A percentile compares a stretch with the other conserved stretches of the same genome.
These are phyloP conservation scores for Drosophila picticornis DNA, from an alignment of 2,888 invertebrate species.

Conservation along the genomic window DNA sequence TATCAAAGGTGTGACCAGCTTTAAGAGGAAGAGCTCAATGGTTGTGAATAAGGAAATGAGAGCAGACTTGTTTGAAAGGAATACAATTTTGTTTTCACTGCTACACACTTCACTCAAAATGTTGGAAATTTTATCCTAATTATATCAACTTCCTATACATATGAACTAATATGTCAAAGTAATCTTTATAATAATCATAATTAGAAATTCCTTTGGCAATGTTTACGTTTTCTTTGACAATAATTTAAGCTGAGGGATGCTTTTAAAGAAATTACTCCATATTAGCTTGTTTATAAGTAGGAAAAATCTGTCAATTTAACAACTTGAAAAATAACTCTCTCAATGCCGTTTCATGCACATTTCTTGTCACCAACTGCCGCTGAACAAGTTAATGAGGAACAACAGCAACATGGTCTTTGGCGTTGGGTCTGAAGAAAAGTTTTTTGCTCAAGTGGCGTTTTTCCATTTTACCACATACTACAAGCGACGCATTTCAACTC, in stretches of 20 bases:
- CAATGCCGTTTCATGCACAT: constrained; percentile 13
- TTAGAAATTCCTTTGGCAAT: not conserved
- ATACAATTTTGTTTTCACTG: not conserved
- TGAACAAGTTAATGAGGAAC: constrained; percentile 62
- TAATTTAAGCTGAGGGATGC: not conserved
- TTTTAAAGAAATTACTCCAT: not conserved
- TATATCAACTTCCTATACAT: too few relatives aligned
- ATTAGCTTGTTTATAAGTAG: not conserved
- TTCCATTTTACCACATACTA: constrained; percentile 46
- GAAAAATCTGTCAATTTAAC: constrained; percentile 18
- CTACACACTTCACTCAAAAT: not conserved
- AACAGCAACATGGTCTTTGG: constrained; percentile 39
- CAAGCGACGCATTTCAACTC: constrained; percentile 41
- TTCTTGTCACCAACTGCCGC: constrained; percentile 44
- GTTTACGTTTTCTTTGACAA: not conserved
- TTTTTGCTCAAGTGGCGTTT: constrained; percentile 58
- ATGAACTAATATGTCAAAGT: not conserved
- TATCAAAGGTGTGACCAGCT: not conserved
- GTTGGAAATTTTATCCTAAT: not conserved
- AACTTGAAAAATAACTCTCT: constrained; percentile 2
- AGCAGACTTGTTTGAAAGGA: too few relatives aligned
- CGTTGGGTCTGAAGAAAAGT: constrained; percentile 38
- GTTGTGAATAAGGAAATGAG: too few relatives aligned
- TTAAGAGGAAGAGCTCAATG: not conserved
- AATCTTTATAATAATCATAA: not conserved